Conservation (phyloP, 1,140 invertebrate genomes). For the Orchestia grillus region DNA sequence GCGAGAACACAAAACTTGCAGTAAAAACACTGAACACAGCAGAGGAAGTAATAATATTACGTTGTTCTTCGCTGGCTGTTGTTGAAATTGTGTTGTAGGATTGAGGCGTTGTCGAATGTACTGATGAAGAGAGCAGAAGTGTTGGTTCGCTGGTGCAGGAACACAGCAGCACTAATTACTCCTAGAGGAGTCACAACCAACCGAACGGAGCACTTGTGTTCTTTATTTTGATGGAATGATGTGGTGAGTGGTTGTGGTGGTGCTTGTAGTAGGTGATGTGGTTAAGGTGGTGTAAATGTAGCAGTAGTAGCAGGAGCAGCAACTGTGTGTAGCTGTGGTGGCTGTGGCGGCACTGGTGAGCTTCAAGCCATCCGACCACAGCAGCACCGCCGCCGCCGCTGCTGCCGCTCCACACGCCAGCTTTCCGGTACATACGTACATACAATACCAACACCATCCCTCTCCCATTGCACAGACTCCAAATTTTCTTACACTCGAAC, state of each 20-base stretch:
- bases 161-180: not conserved
- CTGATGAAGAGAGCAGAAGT: slow-evolving; percentile 29
- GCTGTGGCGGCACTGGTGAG: slow-evolving; percentile 37
- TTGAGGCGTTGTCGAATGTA: slow-evolving; percentile 37
- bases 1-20: not conserved
- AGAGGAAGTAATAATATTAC: not conserved
- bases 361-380: not conserved
- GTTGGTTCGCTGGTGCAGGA: slow-evolving; percentile 27
- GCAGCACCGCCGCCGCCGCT: not conserved
- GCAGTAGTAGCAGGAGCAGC: slow-evolving; percentile 52
- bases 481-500: not conserved
- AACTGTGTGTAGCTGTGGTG: slow-evolving; percentile 49
- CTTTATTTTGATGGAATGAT: not conserved
- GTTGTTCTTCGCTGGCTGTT: slow-evolving; percentile 46
- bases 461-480: not conserved
- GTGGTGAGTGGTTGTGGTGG: slow-evolving; percentile 17
- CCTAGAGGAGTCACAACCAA: not conserved
- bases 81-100: slow-evolving; percentile 27
- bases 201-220: not conserved
- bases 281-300: slow-evolving; percentile 54
- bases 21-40: not conserved
- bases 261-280: slow-evolving; percentile 48
- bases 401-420: not conserved
- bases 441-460: not conserved
- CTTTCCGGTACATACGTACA: not conserved